Percentiles rank a stretch among this genome's conserved stretches.
phyloP scores from a whole-genome alignment of 2,888 invertebrate genomes.

The Pharmacophagus antenor region DNA sequence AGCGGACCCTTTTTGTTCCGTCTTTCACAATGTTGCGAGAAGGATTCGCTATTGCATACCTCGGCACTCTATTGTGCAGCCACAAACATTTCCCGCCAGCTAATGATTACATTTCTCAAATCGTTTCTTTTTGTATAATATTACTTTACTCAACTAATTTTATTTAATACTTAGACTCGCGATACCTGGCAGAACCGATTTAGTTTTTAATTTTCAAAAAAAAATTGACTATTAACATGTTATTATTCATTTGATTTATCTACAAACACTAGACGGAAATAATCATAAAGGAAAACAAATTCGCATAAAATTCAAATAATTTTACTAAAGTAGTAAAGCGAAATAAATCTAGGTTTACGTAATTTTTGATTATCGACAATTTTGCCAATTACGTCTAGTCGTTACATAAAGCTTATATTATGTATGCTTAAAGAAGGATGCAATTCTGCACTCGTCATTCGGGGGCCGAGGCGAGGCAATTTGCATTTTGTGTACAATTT shows the following conservation, averaged over 20 bases:
- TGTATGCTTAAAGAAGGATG: background rate
- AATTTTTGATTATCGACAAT: background rate
- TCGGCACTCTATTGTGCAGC: constrained; percentile 24
- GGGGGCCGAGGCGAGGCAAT: constrained; percentile 8
- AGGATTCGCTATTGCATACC: constrained; percentile 27
- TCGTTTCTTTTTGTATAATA: constrained; percentile 10
- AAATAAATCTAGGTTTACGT: background rate
- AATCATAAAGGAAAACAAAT: no score
- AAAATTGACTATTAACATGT: no score
- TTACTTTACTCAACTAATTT: constrained; percentile 23
- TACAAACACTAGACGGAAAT: no score
- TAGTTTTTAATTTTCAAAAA: no score
- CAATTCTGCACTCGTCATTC: background rate
- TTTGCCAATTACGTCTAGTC: background rate
- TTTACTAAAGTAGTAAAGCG: constrained; percentile 2
- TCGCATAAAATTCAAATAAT: constrained; percentile 2
- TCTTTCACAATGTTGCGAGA: constrained; percentile 24
- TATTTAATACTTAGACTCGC: background rate
- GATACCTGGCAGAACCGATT: no score
- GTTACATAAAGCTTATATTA: background rate
- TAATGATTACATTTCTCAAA: constrained; percentile 26
- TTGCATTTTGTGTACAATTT: constrained; percentile 26
- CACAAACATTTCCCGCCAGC: constrained; percentile 17
- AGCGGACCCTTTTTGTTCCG: constrained; percentile 16
- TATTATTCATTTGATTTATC: no score